Conservation (phyloP, 2,888 invertebrate species). For the Gnatocerus cornutus region DNA sequence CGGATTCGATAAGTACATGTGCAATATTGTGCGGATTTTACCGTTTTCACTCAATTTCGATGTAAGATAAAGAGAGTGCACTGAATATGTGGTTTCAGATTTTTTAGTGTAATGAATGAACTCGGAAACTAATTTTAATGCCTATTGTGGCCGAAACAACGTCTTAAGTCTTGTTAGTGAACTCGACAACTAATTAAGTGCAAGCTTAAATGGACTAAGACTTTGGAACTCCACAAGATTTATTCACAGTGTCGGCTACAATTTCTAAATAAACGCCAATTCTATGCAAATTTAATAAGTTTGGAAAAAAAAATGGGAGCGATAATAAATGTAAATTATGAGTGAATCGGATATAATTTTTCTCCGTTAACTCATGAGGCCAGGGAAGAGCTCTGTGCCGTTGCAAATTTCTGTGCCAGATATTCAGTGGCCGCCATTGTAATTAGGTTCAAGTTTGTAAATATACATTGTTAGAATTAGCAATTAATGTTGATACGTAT, state of each 20-base stretch:
- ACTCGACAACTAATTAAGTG: conserved; percentile 38
- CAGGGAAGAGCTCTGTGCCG: conserved; percentile 1
- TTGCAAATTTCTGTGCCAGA: conserved; percentile 39
- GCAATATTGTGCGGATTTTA: conserved; percentile 46
- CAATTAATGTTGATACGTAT: conserved; percentile 63
- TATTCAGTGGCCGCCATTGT: conserved; percentile 47
- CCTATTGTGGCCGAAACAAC: conserved; percentile 22
- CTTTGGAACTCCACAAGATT: conserved; percentile 30
- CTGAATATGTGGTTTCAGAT: conserved; percentile 36
- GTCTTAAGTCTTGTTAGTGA: conserved; percentile 38
- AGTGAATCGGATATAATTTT: no score
- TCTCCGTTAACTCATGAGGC: no score
- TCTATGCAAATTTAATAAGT: conserved; percentile 5
- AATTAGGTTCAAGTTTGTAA: conserved; percentile 56
- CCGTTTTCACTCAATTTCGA: conserved; percentile 39
- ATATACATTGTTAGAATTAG: conserved; percentile 64
- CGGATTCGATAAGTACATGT: conserved; percentile 43
- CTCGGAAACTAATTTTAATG: conserved; percentile 24
- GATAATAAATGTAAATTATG: no score
- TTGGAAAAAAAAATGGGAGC: neutral
- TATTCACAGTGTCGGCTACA: conserved; percentile 16
- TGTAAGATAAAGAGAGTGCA: conserved; percentile 40
- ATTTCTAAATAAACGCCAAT: conserved; percentile 6
- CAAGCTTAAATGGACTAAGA: conserved; percentile 32
- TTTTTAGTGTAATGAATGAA: neutral